Evolutionary conservation across 2,797 vertebrate species (phyloP), one percentile per base, ranked within the genome.

Genomic region (Danio kyathit): DNA sequence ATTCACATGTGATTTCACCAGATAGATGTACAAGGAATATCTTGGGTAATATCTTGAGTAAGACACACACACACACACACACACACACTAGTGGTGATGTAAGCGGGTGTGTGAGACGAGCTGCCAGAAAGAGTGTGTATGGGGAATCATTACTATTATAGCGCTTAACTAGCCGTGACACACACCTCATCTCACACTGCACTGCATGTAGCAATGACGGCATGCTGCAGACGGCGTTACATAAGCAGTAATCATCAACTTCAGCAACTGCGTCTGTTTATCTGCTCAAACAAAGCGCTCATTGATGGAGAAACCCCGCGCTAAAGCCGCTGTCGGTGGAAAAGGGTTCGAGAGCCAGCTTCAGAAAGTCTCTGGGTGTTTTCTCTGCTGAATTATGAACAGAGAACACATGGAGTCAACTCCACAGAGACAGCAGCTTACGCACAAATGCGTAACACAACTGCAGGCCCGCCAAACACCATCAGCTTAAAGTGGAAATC

Each of bases 241-340:
- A 88, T 88, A 90, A 91, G 91, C 85, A 84, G 71, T 83, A 88
- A 76, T 86, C 87, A 91, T 87, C 87, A 90, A 87, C 73, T 60
- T 43, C 66, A 63, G 65, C 57, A 12, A 44, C 41, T 21, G 46
- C 11, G 38, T 13, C 38, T 43, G 51, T 67, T 74, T 67, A 74
- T 78, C 64, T 73, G 44, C 14, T 75, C 11, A 66, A 70, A 80
- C 75, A 78, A 60, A 79, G 72, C 41, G 0, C 21, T 29, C 72
- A 61, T 29, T 74, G 72, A 74, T 38, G 41, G 41, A 17, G 54
- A 73, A 48, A 48, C 46, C 7, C 46, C 11, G 46, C 7, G 1
- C 14, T 56, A 56, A 38, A 13, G n/a, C 16, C 7, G 49, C 51
- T 54, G 67, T 87, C 82, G 91, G 90, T 72, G 40, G 70, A 72